Evolutionary conservation across 2,113 vertebrate genomes (phyloP), one percentile per base, ranked within the genome.

Genomic region (Dipodomys merriami): DNA sequence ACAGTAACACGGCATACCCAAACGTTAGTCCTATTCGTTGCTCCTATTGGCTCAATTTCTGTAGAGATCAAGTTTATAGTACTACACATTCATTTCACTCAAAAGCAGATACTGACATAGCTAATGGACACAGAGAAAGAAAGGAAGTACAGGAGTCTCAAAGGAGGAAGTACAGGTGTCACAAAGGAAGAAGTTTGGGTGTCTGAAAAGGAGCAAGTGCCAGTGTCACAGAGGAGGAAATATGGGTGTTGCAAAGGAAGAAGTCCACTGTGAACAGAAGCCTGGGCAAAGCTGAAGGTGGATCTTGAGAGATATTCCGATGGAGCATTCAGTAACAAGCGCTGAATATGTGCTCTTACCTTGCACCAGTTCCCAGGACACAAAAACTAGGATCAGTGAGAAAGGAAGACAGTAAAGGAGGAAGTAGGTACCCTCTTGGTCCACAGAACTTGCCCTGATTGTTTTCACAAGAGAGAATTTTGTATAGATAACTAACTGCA

Each of bases 361-460:
- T n/a, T 18, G 18, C 29, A 80, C 35, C 76, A n/a, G 12, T 44
- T 77, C n/a, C 46, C 77, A 35, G 67, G 12, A 78, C 19, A 46
- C 35, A 90, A 91, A 96, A 81, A 11, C 83, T 74, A 91, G 90
- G 35, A 68, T 35, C 35, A 86, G 9, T 13, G 69, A 9, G 23
- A 65, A 73, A 86, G 44, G 39, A 23, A 46, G 12, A 25, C 67
- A 91, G 87, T 68, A 88, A 68, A 92, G 10, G 12, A 39, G 10
- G 10, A 1, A 60, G 3, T 12, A n/a, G 1, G 2, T 79, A 5
- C 71, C n/a, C 53, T 57, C 53, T 57, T 57, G 69, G 22, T 46
- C 10, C 69, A 78, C 12, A 74, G 44, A 84, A 46, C 87, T 7
- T 30, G 78, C 49, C 74, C 11, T 78, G 69, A 11, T 62, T 76